A percentile compares a stretch with the other conserved stretches of the same genome.
Conservation (phyloP, 2,797 vertebrate genomes). For the Acipenser ruthenus region DNA sequence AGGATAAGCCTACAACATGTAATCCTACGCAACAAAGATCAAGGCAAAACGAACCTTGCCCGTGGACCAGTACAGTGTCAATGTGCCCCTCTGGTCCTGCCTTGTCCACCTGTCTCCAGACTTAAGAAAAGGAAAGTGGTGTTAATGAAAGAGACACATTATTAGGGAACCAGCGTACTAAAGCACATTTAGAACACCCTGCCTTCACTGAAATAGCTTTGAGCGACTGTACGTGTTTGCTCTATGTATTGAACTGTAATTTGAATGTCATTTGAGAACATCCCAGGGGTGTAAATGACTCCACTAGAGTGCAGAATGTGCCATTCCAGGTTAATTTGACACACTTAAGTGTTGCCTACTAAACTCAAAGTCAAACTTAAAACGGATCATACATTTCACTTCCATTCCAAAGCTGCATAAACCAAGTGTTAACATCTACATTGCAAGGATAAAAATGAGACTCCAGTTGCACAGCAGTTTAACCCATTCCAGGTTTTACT, state of each 20-base stretch:
- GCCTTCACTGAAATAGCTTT: too few species aligned
- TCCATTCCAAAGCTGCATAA: too few species aligned
- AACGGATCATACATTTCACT: too few species aligned
- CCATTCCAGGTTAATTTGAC: too few species aligned
- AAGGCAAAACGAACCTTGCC: conserved; percentile 67
- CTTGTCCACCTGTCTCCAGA: conserved; percentile 92
- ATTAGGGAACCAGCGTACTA: neutral
- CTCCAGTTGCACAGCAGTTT: too few species aligned
- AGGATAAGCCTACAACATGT: too few species aligned
- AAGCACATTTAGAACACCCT: neutral
- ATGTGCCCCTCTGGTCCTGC: conserved; percentile 73
- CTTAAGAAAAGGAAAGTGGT: conserved; percentile 43
- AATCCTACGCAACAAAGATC: neutral
- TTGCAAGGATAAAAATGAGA: neutral
- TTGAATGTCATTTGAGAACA: neutral
- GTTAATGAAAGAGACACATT: neutral
- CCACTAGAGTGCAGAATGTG: neutral
- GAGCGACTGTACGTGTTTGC: too few species aligned
- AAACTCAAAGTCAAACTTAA: too few species aligned
- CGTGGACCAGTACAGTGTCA: conserved; percentile 74
- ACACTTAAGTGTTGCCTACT: too few species aligned
- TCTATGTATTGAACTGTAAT: too few species aligned
- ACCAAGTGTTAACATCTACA: too few species aligned
- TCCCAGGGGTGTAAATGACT: neutral
- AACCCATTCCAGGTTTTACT: too few species aligned